Conservation (phyloP, 2,797 vertebrate species). For the Myotis pilosus region DNA sequence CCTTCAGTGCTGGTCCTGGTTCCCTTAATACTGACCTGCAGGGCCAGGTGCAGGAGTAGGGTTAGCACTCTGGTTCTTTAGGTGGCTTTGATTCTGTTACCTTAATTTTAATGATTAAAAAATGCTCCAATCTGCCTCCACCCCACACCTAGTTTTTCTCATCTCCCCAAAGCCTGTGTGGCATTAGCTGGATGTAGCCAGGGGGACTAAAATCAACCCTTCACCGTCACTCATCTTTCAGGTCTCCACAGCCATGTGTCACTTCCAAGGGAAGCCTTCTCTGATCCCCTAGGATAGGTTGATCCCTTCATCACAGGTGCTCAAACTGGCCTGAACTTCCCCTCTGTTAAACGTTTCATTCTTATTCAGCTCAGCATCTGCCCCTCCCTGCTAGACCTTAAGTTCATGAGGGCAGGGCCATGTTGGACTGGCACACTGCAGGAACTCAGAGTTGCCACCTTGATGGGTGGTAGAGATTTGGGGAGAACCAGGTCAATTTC, state of each 20-base stretch:
- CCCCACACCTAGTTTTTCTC: not conserved
- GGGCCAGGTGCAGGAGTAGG: not conserved
- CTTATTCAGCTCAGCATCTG: not conserved
- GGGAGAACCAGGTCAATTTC: not conserved
- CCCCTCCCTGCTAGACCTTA: not conserved
- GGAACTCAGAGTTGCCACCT: not conserved
- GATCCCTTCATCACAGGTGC: not conserved
- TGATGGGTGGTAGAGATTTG: not conserved
- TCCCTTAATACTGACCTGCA: not conserved
- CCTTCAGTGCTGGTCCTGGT: not conserved
- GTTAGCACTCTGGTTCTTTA: not conserved
- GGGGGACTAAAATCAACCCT: not conserved
- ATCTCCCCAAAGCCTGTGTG: not conserved
- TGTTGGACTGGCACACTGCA: accelerated
- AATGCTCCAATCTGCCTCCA: not conserved
- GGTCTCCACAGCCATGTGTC: not conserved
- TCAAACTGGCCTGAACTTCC: not conserved
- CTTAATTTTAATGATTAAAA: not conserved
- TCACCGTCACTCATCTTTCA: not conserved
- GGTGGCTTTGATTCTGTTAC: not conserved
- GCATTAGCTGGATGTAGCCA: not conserved
- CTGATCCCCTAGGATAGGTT: no score
- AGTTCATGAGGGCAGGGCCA: not conserved
- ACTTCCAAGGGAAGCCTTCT: not conserved
- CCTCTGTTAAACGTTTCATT: not conserved